These are phyloP conservation scores for Plestiodon gilberti DNA, from an alignment of 2,113 vertebrate genomes.

Conservation along the genomic window DNA sequence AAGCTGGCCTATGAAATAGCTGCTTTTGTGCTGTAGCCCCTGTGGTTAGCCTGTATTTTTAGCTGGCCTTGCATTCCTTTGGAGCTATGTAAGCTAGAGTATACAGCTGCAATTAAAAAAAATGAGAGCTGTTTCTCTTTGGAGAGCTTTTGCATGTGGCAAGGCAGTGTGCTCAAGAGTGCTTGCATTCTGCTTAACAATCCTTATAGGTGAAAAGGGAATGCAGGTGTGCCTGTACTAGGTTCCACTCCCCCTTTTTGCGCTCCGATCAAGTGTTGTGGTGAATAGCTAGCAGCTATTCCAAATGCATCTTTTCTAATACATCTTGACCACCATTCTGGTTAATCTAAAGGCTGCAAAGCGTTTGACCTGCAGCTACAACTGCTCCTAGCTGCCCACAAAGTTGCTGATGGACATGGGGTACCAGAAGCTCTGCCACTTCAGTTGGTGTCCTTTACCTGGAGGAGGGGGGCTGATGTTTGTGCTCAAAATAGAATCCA, in stretches of 20 bases:
- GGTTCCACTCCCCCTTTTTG: background rate
- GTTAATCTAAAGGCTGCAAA: background rate
- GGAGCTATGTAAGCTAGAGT: background rate
- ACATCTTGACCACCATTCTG: background rate
- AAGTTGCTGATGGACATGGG: background rate
- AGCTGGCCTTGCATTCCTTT: conserved; percentile 12
- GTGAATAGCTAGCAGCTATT: background rate
- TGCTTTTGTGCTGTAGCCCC: background rate
- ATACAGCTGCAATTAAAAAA: background rate
- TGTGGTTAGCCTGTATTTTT: background rate
- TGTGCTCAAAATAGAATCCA: background rate
- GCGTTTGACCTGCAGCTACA: background rate
- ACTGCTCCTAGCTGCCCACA: too few species aligned
- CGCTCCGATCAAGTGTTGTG: background rate
- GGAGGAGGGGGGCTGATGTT: background rate
- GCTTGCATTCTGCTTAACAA: background rate
- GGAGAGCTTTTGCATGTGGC: background rate
- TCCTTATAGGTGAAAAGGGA: background rate
- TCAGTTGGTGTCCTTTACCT: background rate
- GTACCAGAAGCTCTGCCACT: background rate
- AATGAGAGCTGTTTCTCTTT: background rate
- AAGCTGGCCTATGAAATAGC: background rate
- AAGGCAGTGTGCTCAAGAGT: background rate
- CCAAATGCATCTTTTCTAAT: background rate
- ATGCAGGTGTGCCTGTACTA: background rate